Evolutionary conservation across 2,888 invertebrate species (phyloP), one percentile per base, ranked within the genome.

Genomic region (Camponotus fellah): DNA sequence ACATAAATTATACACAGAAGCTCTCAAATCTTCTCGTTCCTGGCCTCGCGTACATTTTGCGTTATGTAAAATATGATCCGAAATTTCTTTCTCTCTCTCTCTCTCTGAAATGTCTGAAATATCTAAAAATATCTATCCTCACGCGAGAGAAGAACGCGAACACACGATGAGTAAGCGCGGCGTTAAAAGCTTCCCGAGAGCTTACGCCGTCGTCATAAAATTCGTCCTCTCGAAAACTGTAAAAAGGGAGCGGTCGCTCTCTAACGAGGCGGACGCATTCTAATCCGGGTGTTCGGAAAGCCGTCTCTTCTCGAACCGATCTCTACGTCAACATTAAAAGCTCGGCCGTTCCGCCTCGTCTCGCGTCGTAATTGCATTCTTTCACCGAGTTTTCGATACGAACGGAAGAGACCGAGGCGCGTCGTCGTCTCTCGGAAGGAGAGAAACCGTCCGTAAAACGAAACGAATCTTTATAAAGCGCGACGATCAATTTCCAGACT

Each of bases 281-380:
- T 71, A 80, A 80, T 80, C 71, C 37, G 71, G 46, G 60, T 46
- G 60, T 60, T 58, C 68, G 68, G 43, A 14, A 32, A 77, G 43
- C 66, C 65, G 14, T 6, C 40, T 77, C 77, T 43, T 40, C 79
- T 60, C 79, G 17, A 71, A 71, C 32, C 69, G 60, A 69, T 60
- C 68, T 34, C 34, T 46, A 46, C 71, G 34, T 43, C 34, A 46
- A 37, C 60, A 69, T 79, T 60, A 60, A 69, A 79, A 79, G 60
- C 69, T 26, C 37, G 8, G n/a, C 12, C 8, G 12, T 26, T 26
- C 14, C 32, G 56, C 32, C 34, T 46, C 71, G 46, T 58, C 32
- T 66, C 77, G 56, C 56, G 34, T 60, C 37, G 60, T 71, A 80
- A 80, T 80, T 80, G 71, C 79, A 46, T 69, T 80, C 71, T 46